Base-by-base conservation (phyloP, 2,113 vertebrate genomes). In the Narcine bancroftii region DNA sequence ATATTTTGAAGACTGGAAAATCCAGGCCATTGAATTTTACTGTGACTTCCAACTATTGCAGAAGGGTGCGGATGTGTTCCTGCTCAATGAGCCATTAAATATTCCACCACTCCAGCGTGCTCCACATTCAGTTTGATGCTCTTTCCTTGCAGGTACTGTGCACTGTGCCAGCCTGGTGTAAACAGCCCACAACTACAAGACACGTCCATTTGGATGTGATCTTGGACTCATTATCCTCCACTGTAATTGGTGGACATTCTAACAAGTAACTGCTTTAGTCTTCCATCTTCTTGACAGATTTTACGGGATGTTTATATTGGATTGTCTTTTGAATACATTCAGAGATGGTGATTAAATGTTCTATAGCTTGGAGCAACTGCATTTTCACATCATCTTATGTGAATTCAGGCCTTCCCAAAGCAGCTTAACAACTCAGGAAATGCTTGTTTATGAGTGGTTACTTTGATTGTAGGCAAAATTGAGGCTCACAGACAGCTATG, bases 211-310 rank as follows among this genome's bases (percentile, higher is more conserved):
- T 13, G 13, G 77, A 33, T 21, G 17, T 29, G 47, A 53, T 50
- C 21, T 79, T 79, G 76, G 42, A 47, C 21, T 79, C 60, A 92
- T 72, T 93, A 69, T 69, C 50, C 42, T 21, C 73, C 45, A 73
- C 79, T 56, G 79, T 26, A 29, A 92, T 75, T 65, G 47, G 36
- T 63, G 65, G 65, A 56, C 13, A 85, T 39, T 36, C 0, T 17
- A 53, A 89, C 7, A 89, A 72, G 36, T 69, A 71, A 45, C 11
- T 92, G 17, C 45, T 72, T 72, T 39, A 17, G 56, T 15, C 19
- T 13, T 72, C 15, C 7, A 72, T 15, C 19, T 26, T 72, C 47
- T 45, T 53, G 65, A 10, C 45, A 56, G 29, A 1, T 53, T 53
- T 72, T 71, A 36, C 15, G 33, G 36, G 0, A 36, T 11, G 17